A percentile compares a stretch with the other conserved stretches of the same genome.
Conservation (phyloP, 2,797 vertebrate genomes). For the Rhynchonycteris naso region DNA sequence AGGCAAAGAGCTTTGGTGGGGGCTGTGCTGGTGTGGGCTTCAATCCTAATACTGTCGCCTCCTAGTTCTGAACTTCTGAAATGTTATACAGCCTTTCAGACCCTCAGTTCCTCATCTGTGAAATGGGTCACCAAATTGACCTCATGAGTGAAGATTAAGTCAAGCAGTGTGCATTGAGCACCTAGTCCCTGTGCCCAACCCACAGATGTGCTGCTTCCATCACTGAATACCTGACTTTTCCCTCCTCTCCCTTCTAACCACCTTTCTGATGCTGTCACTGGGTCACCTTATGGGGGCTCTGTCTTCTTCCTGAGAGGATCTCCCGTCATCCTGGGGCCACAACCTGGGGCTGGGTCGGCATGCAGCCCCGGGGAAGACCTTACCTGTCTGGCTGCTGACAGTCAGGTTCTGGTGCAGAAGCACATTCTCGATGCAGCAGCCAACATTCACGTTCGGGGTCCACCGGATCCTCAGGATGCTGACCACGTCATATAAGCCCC, state of each 20-base stretch:
- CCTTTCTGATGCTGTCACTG: accelerated
- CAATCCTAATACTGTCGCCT: accelerated
- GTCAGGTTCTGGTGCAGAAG: constrained; percentile 83
- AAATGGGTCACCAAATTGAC: not conserved
- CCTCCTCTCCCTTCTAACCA: not conserved
- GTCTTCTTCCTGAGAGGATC: not conserved
- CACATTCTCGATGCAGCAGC: constrained; percentile 85
- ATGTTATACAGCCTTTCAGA: not conserved
- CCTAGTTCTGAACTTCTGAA: not conserved
- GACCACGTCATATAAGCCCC: constrained; percentile 78
- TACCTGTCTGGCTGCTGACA: constrained; percentile 50
- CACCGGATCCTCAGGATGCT: constrained; percentile 77
- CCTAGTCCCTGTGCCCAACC: not conserved
- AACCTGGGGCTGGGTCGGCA: accelerated
- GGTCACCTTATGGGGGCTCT: accelerated
- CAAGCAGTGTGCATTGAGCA: accelerated
- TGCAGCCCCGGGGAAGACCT: not conserved
- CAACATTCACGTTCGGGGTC: constrained; percentile 71
- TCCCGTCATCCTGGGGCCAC: accelerated
- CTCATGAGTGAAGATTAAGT: accelerated
- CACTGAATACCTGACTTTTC: accelerated
- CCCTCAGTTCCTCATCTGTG: not conserved
- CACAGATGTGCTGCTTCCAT: accelerated
- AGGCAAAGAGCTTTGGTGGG: not conserved
- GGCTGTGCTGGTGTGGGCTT: accelerated